Evolutionary conservation across 2,797 vertebrate genomes (phyloP).

Genomic region (Channa striata): DNA sequence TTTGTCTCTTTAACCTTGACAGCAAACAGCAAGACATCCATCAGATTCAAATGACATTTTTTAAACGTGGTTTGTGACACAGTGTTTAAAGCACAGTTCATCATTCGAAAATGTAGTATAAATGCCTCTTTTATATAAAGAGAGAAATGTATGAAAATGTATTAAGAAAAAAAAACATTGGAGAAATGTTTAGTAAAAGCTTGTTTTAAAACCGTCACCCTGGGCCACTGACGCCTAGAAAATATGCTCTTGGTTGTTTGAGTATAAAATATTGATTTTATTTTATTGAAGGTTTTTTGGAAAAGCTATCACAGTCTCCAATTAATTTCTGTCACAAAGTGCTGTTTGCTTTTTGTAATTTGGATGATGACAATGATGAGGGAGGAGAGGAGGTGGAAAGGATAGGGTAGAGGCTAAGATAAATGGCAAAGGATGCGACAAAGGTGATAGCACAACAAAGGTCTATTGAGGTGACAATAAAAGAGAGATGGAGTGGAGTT

Average conservation of each 20-base stretch:
- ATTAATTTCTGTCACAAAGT: slow-evolving; percentile 6
- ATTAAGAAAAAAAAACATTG: no score
- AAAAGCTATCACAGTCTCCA: not conserved
- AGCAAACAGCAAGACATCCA: slow-evolving; percentile 29
- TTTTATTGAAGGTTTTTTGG: not conserved
- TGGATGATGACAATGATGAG: slow-evolving; percentile 30
- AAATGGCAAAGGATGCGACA: slow-evolving; percentile 11
- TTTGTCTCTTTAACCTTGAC: slow-evolving; percentile 52
- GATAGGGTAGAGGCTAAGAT: not conserved
- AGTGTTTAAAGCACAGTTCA: slow-evolving; percentile 1
- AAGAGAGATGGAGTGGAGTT: slow-evolving; percentile 18
- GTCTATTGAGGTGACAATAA: slow-evolving; percentile 11
- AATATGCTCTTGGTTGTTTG: not conserved
- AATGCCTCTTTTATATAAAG: not conserved
- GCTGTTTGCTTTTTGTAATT: slow-evolving; percentile 20
- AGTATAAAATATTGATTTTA: not conserved
- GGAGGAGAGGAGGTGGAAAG: slow-evolving; percentile 1
- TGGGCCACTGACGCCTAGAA: not conserved
- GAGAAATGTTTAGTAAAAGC: not conserved
- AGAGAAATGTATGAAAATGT: no score
- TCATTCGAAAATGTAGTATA: slow-evolving; percentile 1
- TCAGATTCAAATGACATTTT: slow-evolving; percentile 27
- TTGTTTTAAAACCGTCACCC: not conserved
- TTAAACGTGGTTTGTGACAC: slow-evolving; percentile 10
- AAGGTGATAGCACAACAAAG: slow-evolving; percentile 15